phyloP scores from a whole-genome alignment of 2,113 vertebrate genomes.

The Toxotes jaculatrix region DNA sequence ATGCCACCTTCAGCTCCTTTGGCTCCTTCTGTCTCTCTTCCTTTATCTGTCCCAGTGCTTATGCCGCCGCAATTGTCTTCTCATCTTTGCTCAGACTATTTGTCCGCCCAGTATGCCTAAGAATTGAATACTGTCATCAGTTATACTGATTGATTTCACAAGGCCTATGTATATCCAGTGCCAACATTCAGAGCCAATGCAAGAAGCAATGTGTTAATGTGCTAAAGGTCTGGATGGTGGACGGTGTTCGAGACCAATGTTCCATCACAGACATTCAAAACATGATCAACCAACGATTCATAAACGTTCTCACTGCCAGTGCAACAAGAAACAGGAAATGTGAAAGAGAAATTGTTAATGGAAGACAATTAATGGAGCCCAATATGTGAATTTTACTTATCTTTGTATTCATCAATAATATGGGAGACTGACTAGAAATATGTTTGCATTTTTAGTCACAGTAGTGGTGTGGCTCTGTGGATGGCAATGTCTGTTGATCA shows the following conservation, averaged over 20 bases:
- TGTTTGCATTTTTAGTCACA: not conserved
- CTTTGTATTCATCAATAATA: conserved; percentile 14
- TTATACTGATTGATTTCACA: not conserved
- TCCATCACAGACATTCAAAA: not conserved
- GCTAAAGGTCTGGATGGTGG: not conserved
- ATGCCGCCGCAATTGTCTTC: not conserved
- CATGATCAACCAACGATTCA: conserved; percentile 80
- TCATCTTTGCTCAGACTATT: conserved; percentile 3
- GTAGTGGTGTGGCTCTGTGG: not conserved
- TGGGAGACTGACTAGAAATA: not conserved
- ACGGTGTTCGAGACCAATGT: not conserved
- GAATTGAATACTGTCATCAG: not conserved
- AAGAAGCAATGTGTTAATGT: not conserved
- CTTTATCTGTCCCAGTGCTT: conserved; percentile 9
- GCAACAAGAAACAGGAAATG: conserved; percentile 67
- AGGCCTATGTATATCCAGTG: not conserved
- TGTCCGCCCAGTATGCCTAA: not conserved
- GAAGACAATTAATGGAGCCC: not conserved
- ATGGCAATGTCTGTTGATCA: not conserved
- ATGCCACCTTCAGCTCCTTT: not conserved
- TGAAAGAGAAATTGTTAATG: conserved; percentile 54
- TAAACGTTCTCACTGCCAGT: conserved; percentile 65
- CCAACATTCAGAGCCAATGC: not conserved
- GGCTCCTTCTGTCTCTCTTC: not conserved
- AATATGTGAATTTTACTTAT: not conserved